Base-by-base conservation (phyloP, 2,888 invertebrate genomes). In the Athalia cordata region DNA sequence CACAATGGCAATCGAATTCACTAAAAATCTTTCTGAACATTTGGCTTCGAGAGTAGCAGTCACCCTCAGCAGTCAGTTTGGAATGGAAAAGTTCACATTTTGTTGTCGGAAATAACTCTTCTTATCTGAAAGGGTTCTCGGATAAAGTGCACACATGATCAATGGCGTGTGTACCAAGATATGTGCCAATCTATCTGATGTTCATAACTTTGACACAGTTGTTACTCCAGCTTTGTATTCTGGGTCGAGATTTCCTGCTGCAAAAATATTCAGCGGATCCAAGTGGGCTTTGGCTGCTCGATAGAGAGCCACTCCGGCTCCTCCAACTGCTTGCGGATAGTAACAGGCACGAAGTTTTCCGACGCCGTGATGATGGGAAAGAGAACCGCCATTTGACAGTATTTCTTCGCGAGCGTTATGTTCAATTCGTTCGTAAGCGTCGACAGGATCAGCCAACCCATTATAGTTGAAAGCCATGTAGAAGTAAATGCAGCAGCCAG, bases 291-390 rank as follows among this genome's bases (percentile, higher is more conserved):
- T 99, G 0, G 98, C 93, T 0, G 97, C 96, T 1, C 94, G 91
- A 84, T 97, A 94, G 13, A 98, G 91, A 7, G 93, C 92, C 0
- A 95, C 92, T 0, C 98, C 98, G 0, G 96, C 93, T 29, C 94
- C 92, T 7, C 98, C 97, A 3, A 99, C 95, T 0, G 97, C 96
- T 77, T 93, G 92, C 5, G 93, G 92, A 89, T 99, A 95, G 96
- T 98, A 99, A 85, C 94, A 94, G 83, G 95, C 95, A 15, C 99
- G 93, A 78, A 96, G 92, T 90, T 99, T 99, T 0, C 99, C 99
- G 11, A 99, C 95, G 0, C 99, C 99, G 89, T 99, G 99, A 90
- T 99, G 99, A 91, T 99, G 99, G 0, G 98, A 98, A 83, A 99
- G 93, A 82, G 97, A 98, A 84, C 97, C 97, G 8, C 97, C 97